phyloP scores from a whole-genome alignment of 2,888 invertebrate species.

The Amaurobius ferox region DNA sequence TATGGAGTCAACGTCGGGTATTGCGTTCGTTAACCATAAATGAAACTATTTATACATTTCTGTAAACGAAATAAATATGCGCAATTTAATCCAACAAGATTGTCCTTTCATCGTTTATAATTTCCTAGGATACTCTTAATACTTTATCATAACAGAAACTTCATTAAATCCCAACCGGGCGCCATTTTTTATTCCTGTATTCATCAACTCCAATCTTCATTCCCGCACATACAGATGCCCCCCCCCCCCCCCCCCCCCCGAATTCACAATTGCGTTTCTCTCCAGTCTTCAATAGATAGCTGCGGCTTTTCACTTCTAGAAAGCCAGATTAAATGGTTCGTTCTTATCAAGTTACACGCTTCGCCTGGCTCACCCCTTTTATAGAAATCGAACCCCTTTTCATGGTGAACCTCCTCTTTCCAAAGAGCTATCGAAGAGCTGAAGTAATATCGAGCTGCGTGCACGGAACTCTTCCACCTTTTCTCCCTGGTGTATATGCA shows the following conservation, averaged over 20 bases:
- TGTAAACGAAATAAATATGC: no score
- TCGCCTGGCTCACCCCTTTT: conserved; percentile 9
- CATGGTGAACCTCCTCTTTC: conserved; percentile 3
- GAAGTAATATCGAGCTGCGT: neutral
- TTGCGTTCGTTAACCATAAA: no score
- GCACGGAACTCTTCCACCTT: neutral
- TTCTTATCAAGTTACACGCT: conserved; percentile 59
- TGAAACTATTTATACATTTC: no score
- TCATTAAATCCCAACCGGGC: no score
- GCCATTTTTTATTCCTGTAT: neutral
- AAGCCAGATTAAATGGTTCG: conserved; percentile 60
- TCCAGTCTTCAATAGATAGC: neutral
- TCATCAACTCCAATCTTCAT: neutral
- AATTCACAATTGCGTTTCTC: neutral
- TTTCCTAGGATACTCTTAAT: no score
- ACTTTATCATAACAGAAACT: no score
- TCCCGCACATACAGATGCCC: neutral
- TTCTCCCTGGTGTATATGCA: conserved; percentile 15
- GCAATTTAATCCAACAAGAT: no score
- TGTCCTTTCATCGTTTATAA: no score
- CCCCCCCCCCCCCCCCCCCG: neutral
- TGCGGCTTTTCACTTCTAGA: conserved; percentile 1
- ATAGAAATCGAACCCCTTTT: conserved; percentile 10
- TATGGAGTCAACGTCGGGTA: no score
- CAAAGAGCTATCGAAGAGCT: conserved; percentile 5